Conservation (phyloP, 2,797 vertebrate species). For the Glossophaga mutica region DNA sequence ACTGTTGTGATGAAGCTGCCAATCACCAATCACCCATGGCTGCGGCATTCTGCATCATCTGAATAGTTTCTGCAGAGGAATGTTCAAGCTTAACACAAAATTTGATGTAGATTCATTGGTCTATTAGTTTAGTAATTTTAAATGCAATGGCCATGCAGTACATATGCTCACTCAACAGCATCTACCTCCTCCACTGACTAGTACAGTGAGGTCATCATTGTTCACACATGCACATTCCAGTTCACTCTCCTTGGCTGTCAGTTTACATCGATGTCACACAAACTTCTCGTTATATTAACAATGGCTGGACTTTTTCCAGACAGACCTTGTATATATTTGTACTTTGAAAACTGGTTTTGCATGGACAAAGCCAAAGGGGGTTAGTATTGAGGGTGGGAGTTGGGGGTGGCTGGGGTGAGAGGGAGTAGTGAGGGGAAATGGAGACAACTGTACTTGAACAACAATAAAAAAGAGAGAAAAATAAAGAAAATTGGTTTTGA, state of each 20-base stretch:
- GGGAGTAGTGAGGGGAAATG: too few relatives aligned
- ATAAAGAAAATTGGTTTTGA: constrained; percentile 11
- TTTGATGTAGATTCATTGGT: not conserved
- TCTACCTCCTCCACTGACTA: not conserved
- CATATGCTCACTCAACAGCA: not conserved
- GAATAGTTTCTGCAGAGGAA: not conserved
- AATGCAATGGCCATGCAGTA: not conserved
- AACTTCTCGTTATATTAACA: not conserved
- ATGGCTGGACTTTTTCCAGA: not conserved
- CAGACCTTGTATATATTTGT: not conserved
- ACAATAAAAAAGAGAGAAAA: too few relatives aligned
- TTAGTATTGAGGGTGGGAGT: too few relatives aligned
- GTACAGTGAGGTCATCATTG: not conserved
- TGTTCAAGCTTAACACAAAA: not conserved
- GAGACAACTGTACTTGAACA: too few relatives aligned
- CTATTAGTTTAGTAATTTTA: not conserved
- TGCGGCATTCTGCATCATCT: not conserved
- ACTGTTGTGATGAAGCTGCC: not conserved
- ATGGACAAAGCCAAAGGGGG: too few relatives aligned
- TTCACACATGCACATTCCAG: not conserved
- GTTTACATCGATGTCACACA: not conserved
- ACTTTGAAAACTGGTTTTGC: constrained; percentile 33
- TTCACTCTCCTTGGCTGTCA: not conserved
- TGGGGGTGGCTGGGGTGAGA: too few relatives aligned
- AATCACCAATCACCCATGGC: not conserved